Percentiles rank a stretch among this genome's conserved stretches.
Evolutionary conservation across 1,140 invertebrate genomes (phyloP).

Genomic region (Radopholus similis): DNA sequence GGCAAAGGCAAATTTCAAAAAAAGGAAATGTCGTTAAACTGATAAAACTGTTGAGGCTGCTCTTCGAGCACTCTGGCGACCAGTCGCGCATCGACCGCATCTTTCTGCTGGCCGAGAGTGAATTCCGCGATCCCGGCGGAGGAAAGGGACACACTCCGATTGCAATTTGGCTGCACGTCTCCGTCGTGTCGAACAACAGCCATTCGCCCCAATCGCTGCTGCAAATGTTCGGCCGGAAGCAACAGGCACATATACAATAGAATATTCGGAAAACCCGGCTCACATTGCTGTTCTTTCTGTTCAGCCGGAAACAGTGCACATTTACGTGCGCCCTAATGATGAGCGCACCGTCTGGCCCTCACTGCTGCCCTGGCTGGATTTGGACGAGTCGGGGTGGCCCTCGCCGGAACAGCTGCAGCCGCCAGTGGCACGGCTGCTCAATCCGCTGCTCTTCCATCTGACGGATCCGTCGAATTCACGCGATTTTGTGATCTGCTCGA

Average conservation of each 20-base stretch:
- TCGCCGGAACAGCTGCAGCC: background rate
- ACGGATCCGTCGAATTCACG: constrained; percentile 30
- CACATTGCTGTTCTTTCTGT: background rate
- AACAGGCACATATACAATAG: no score
- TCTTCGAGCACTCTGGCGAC: constrained; percentile 50
- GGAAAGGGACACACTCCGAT: constrained; percentile 36
- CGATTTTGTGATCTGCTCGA: constrained; percentile 36
- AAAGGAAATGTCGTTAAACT: background rate
- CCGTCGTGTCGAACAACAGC: constrained; percentile 49
- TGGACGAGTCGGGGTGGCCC: constrained; percentile 23
- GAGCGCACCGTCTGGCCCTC: constrained; percentile 46
- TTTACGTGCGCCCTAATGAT: constrained; percentile 25
- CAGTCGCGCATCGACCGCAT: constrained; percentile 41
- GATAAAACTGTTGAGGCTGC: constrained; percentile 29
- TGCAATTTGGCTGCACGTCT: constrained; percentile 51
- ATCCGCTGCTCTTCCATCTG: constrained; percentile 41
- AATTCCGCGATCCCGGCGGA: constrained; percentile 14
- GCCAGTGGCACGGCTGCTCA: background rate
- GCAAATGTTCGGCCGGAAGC: constrained; percentile 11
- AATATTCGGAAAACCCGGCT: background rate
- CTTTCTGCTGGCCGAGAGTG: constrained; percentile 46
- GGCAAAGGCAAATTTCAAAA: constrained; percentile 16
- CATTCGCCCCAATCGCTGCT: constrained; percentile 40
- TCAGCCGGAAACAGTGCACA: background rate
- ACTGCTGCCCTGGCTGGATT: constrained; percentile 47